Base-by-base conservation (phyloP, 2,888 invertebrate genomes). In the Fragum sueziense region DNA sequence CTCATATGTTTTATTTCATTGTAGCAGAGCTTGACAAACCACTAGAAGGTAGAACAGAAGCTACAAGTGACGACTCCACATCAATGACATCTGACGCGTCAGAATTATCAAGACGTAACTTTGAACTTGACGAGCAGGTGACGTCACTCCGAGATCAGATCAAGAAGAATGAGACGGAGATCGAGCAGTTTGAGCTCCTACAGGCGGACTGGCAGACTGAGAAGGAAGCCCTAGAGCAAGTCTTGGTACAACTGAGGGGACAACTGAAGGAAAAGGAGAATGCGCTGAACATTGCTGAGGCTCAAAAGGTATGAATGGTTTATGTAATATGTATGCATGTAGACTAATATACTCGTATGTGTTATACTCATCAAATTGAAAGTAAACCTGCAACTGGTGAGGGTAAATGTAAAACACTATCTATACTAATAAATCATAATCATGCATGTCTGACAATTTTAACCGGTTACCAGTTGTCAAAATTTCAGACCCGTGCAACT, bases 181-280 rank as follows among this genome's bases (percentile, higher is more conserved):
- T 90, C 14, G 84, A 88, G 27, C 86, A 90, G 79, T 89, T 91
- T 85, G 91, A 92, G 72, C 73, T 87, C 74, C 85, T 90, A 67
- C 88, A 86, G 74, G 82, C 88, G 71, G 92, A 92, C 82, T 91
- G 90, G 91, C 77, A 83, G 82, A 82, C 85, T 70, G 92, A 92
- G 76, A 91, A 91, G 74, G 90, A 91, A 79, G 90, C 91, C 14
- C 87, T 93, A 14, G 92, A 92, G 73, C 89, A 88, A 17, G 90
- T 91, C 0, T 83, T 92, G 3, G 74, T 90, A 69, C 86, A 90
- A 31, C 79, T 92, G 47, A 70, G 90, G 51, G 82, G 87, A 34
- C 85, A 91, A 72, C 59, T 92, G 52, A 83, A 84, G 37, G 87
- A 87, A 9, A 90, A 87, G 62, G 90, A 91, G 65, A 84, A 84